Evolutionary conservation across 2,113 vertebrate species (phyloP).

Genomic region (Myiopsitta monachus): DNA sequence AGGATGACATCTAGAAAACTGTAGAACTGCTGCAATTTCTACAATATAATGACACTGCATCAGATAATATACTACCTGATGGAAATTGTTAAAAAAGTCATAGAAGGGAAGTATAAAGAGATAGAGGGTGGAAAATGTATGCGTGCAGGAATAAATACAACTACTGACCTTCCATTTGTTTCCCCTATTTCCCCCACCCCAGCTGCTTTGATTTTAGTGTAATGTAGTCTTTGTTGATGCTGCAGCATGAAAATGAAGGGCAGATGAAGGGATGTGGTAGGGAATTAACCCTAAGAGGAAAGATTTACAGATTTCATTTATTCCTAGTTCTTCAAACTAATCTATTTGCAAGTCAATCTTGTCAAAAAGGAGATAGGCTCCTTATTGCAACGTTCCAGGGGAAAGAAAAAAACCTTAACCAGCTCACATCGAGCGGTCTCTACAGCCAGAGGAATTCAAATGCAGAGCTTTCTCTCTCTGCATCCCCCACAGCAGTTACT

Average conservation of each 20-base stretch:
- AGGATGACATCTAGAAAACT: slow-evolving; percentile 45
- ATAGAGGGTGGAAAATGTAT: not conserved
- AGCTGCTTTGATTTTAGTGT: slow-evolving; percentile 6
- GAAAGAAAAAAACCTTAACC: not conserved
- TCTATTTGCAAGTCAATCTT: slow-evolving; percentile 41
- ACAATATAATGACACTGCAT: slow-evolving; percentile 21
- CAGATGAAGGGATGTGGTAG: not conserved
- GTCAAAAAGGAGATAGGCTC: not conserved
- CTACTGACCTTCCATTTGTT: not conserved
- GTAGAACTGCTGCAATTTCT: slow-evolving; percentile 32
- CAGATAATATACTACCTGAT: slow-evolving; percentile 29
- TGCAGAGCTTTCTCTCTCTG: not conserved
- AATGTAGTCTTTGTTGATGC: not conserved
- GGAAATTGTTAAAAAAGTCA: not conserved
- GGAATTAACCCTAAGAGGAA: not conserved
- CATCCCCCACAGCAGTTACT: not conserved
- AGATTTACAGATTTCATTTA: slow-evolving; percentile 38
- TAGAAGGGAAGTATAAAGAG: not conserved
- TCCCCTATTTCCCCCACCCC: not conserved
- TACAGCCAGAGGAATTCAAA: not conserved
- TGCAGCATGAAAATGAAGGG: slow-evolving; percentile 7
- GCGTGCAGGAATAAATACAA: not conserved
- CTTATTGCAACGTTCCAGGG: not conserved
- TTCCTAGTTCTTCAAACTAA: slow-evolving; percentile 17
- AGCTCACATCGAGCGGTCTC: not conserved